Percentiles rank a stretch among this genome's conserved stretches.
Conservation (phyloP, 1,140 invertebrate genomes). For the Helicoverpa zea region DNA sequence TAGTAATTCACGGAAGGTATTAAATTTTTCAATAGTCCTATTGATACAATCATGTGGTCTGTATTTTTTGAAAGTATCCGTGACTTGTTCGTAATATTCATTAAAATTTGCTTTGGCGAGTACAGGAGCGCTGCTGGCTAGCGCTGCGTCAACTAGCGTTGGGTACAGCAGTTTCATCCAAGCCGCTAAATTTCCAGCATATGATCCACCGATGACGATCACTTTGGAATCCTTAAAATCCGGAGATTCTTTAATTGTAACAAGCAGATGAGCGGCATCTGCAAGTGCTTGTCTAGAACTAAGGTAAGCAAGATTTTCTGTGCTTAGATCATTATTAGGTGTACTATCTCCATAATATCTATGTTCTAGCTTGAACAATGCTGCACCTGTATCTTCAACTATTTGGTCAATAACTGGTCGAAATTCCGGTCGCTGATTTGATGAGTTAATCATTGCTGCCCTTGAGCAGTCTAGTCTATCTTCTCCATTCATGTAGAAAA, state of each 20-base stretch:
- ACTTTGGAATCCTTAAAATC: not conserved
- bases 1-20: too few species aligned
- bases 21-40: too few species aligned
- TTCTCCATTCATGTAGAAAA: not conserved
- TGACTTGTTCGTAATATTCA: too few species aligned
- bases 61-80: too few species aligned
- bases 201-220: too few species aligned
- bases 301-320: not conserved
- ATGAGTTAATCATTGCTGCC: not conserved
- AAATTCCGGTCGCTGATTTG: not conserved
- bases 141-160: too few species aligned
- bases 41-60: too few species aligned
- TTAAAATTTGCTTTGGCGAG: too few species aligned
- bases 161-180: too few species aligned
- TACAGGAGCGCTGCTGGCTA: too few species aligned
- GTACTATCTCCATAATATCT: not conserved
- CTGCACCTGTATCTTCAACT: not conserved
- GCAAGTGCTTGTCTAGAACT: not conserved
- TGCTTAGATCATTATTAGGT: not conserved
- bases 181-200: too few species aligned
- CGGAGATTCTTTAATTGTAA: not conserved
- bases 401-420: not conserved
- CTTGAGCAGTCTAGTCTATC: not conserved
- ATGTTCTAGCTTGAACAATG: not conserved
- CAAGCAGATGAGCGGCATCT: not conserved